Base-by-base conservation (phyloP, 64 coral and sea anemone genomes). In the Actinia tenebrosa region DNA sequence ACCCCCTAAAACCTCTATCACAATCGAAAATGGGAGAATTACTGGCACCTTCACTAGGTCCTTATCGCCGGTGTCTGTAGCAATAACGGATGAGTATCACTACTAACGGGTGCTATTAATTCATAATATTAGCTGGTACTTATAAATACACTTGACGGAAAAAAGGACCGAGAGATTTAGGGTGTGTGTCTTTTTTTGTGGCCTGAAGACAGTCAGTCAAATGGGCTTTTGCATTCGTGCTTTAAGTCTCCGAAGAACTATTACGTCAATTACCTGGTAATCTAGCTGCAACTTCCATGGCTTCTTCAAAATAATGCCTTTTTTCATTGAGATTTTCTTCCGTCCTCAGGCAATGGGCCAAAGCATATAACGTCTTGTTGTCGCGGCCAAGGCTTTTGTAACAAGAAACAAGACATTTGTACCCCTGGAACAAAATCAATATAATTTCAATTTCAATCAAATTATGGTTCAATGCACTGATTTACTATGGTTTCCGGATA, bases 361-460 rank as follows among this genome's bases (percentile, higher is more conserved):
- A 53, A 81, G 16, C 10, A 45, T 16, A 81, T 22, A 81, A 53
- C 16, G 45, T 53, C 44, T 14, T 81, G 17, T 16, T 81, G 14
- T 45, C 30, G 42, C 79, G 79, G 50, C 50, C 79, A 50, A 81
- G 79, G 18, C 17, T 81, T 19, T 53, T 81, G 79, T 81, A 81
- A 81, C 79, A 81, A 44, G 43, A 53, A 20, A 53, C 22, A 3
- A 81, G 42, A 23, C 79, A 81, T 26, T 53, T 81, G 22, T 81
- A 81, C 10, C 79, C 79, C 79, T 81, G 69, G 0, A 37, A 37
- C 13, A 2, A 30, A 75, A 30, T 75, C 0, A 16, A 16, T 81
- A 50, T 7, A 53, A 81, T 50, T 81, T 37, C 30, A 37, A 37
- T 1, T 37, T 37, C 30, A 20, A 75, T 75, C 71, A 75, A 50